Percentiles rank a stretch among this genome's conserved stretches.
Evolutionary conservation across 2,888 invertebrate genomes (phyloP).

Genomic region (Pterobdella sp.): DNA sequence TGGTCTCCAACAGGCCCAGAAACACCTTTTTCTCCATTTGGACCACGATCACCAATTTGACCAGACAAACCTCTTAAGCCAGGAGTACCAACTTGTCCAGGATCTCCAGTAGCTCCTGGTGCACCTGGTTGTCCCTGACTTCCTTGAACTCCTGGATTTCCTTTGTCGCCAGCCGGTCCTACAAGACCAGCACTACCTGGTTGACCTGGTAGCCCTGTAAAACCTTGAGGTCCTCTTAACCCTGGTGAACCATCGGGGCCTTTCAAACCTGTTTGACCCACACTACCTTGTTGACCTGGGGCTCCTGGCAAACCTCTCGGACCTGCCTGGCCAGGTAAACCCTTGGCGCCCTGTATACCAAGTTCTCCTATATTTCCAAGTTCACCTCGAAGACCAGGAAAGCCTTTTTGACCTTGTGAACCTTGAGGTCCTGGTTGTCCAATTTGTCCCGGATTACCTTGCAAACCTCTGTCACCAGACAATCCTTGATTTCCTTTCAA

Average conservation of each 20-base stretch:
- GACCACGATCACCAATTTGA: not conserved
- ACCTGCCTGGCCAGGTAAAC: not conserved
- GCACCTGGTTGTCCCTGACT: constrained; percentile 25
- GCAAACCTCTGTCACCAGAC: constrained; percentile 37
- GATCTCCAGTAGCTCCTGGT: constrained; percentile 24
- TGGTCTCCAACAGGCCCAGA: not conserved
- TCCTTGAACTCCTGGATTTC: constrained; percentile 15
- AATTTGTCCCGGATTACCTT: constrained; percentile 36
- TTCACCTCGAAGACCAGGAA: constrained; percentile 25
- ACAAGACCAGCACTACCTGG: not conserved
- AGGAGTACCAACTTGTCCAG: constrained; percentile 31
- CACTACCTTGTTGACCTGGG: constrained; percentile 22
- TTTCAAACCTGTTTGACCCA: constrained; percentile 30
- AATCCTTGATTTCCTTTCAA: constrained; percentile 38
- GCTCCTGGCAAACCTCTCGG: not conserved
- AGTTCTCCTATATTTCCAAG: constrained; percentile 24
- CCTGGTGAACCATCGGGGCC: constrained; percentile 16
- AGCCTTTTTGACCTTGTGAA: constrained; percentile 29
- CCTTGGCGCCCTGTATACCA: not conserved
- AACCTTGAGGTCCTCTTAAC: constrained; percentile 19
- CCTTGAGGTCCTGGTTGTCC: constrained; percentile 30
- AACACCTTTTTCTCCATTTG: not conserved
- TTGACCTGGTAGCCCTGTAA: not conserved
- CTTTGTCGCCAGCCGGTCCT: not conserved
- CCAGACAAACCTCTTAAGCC: constrained; percentile 37